phyloP scores from a whole-genome alignment of 2,113 vertebrate genomes.

The Sorex fumeus region DNA sequence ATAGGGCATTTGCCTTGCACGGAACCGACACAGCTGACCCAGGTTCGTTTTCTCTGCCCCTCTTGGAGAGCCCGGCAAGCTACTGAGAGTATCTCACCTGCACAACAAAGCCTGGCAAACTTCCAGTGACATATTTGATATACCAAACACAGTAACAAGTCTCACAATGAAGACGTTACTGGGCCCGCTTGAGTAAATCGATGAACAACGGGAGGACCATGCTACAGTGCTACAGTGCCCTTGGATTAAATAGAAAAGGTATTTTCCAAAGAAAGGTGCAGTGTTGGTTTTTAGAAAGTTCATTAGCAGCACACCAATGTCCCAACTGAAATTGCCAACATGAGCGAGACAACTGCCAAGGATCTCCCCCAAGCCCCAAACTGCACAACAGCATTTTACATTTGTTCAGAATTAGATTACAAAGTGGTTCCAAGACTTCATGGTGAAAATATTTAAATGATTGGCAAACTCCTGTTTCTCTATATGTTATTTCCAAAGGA shows the following conservation, averaged over 20 bases:
- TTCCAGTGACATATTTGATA: too few species aligned
- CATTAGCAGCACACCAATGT: background rate
- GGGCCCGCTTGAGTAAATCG: too few species aligned
- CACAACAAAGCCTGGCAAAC: too few species aligned
- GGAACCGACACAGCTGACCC: too few species aligned
- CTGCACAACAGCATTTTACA: conserved; percentile 62
- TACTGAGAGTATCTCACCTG: too few species aligned
- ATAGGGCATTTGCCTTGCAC: too few species aligned
- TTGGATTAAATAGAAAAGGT: background rate
- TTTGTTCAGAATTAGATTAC: conserved; percentile 79
- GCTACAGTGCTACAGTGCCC: too few species aligned
- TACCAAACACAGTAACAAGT: too few species aligned
- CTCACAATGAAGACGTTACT: too few species aligned
- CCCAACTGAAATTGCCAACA: background rate
- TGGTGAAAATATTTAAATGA: conserved; percentile 76
- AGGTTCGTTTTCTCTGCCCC: too few species aligned
- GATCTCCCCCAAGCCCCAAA: conserved; percentile 13
- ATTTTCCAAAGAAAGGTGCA: conserved; percentile 12
- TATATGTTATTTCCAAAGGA: conserved; percentile 76
- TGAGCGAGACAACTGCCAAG: conserved; percentile 12
- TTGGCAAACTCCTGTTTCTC: conserved; percentile 61
- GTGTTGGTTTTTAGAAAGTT: conserved; percentile 25
- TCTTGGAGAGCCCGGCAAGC: too few species aligned
- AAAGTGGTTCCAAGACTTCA: conserved; percentile 60
- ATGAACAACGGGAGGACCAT: too few species aligned